Evolutionary conservation across 1,140 invertebrate genomes (phyloP).

Genomic region (Saccostrea glomerata): DNA sequence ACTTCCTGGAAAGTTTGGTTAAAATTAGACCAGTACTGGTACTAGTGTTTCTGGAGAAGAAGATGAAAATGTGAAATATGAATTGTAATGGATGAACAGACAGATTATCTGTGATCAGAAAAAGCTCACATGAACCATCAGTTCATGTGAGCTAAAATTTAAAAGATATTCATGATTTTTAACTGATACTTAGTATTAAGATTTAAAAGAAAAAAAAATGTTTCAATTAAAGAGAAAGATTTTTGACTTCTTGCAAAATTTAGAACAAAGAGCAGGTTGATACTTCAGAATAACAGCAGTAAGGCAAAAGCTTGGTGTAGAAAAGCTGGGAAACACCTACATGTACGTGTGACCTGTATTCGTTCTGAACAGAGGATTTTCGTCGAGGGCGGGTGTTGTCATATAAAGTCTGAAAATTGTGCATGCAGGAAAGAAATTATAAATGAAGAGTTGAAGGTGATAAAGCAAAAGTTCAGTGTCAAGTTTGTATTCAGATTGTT

Average conservation of each 20-base stretch:
- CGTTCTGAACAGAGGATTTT: slow-evolving; percentile 34
- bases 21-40: too few species aligned
- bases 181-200: too few species aligned
- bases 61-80: too few species aligned
- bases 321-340: slow-evolving; percentile 6
- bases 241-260: too few species aligned
- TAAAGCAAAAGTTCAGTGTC: background rate
- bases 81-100: too few species aligned
- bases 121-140: too few species aligned
- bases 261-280: background rate
- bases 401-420: slow-evolving; percentile 13
- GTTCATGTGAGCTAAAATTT: too few species aligned
- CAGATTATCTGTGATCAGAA: background rate
- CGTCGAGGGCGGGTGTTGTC: background rate
- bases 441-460: background rate
- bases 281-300: background rate
- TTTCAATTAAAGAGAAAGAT: too few species aligned
- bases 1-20: too few species aligned
- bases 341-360: slow-evolving; percentile 16
- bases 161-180: too few species aligned
- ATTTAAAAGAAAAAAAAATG: too few species aligned
- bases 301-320: slow-evolving; percentile 26
- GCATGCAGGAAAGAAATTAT: slow-evolving; percentile 18
- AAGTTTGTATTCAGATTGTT: background rate
- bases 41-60: too few species aligned